phyloP scores from a whole-genome alignment of 2,888 invertebrate genomes.

The Hybos culiciformis region DNA sequence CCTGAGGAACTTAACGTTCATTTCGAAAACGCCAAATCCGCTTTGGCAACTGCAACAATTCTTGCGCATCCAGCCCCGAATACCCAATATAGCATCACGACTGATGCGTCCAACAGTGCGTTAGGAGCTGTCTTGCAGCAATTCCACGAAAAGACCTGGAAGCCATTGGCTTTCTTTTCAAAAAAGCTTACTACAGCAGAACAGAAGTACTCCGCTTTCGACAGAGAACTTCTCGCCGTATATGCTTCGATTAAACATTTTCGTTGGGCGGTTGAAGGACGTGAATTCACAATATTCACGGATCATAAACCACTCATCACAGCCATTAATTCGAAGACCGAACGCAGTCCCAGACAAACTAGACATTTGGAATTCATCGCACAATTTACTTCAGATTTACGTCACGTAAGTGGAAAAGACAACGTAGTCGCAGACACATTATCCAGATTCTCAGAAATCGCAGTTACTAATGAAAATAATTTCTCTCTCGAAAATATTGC shows the following conservation, averaged over 20 bases:
- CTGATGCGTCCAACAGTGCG: not conserved
- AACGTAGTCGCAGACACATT: not conserved
- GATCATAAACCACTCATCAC: not conserved
- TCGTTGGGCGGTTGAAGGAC: not conserved
- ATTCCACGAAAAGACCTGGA: not conserved
- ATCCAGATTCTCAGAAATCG: not conserved
- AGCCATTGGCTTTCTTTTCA: not conserved
- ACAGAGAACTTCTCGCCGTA: not conserved
- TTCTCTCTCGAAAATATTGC: not conserved
- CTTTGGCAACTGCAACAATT: conserved; percentile 12
- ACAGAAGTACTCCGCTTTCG: not conserved
- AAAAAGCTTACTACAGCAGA: not conserved
- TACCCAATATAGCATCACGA: not conserved
- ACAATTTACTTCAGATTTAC: not conserved
- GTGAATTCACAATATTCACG: not conserved
- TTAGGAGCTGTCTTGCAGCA: not conserved
- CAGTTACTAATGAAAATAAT: not conserved
- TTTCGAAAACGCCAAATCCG: not conserved
- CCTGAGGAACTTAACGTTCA: not conserved
- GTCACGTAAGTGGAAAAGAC: not conserved
- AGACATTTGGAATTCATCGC: not conserved
- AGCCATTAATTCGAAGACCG: not conserved
- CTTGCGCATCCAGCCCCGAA: conserved; percentile 9
- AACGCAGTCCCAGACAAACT: not conserved
- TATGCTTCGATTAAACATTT: not conserved